phyloP scores from a whole-genome alignment of 2,113 vertebrate species.

The Gadus chalcogrammus region DNA sequence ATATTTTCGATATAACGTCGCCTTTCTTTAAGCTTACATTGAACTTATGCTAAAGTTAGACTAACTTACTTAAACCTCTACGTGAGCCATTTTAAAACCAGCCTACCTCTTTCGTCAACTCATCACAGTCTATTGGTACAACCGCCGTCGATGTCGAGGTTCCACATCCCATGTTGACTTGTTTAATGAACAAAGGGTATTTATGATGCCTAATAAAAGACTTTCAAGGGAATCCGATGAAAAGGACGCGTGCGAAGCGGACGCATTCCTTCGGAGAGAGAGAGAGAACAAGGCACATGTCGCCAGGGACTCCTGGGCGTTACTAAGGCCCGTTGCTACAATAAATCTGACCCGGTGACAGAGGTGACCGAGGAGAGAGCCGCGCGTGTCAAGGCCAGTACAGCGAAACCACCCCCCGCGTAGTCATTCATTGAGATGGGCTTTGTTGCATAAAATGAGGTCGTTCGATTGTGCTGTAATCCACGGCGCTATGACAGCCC shows the following conservation, averaged over 20 bases:
- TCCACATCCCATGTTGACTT: slow-evolving; percentile 64
- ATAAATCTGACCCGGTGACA: slow-evolving; percentile 65
- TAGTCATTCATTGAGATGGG: background rate
- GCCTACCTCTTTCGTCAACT: slow-evolving; percentile 50
- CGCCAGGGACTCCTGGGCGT: slow-evolving; percentile 56
- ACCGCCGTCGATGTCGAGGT: slow-evolving; percentile 57
- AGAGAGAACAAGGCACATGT: slow-evolving; percentile 16
- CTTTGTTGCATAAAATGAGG: no score
- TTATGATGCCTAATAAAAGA: background rate
- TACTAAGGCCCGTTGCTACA: slow-evolving; percentile 74
- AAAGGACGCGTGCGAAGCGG: slow-evolving; percentile 4
- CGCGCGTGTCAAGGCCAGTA: slow-evolving; percentile 10
- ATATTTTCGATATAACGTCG: no score
- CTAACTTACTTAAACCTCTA: no score
- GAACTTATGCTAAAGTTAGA: no score
- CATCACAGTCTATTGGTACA: slow-evolving; percentile 37
- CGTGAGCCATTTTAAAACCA: background rate
- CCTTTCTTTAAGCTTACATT: no score
- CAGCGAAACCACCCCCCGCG: background rate
- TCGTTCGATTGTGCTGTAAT: no score
- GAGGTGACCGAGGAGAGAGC: slow-evolving; percentile 28
- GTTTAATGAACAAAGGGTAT: background rate
- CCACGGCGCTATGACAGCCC: no score
- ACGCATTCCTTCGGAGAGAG: slow-evolving; percentile 63
- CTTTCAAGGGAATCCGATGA: background rate